Evolutionary conservation across 2,113 vertebrate genomes (phyloP), one percentile per base, ranked within the genome.

Genomic region (Cyphotilapia sp.): DNA sequence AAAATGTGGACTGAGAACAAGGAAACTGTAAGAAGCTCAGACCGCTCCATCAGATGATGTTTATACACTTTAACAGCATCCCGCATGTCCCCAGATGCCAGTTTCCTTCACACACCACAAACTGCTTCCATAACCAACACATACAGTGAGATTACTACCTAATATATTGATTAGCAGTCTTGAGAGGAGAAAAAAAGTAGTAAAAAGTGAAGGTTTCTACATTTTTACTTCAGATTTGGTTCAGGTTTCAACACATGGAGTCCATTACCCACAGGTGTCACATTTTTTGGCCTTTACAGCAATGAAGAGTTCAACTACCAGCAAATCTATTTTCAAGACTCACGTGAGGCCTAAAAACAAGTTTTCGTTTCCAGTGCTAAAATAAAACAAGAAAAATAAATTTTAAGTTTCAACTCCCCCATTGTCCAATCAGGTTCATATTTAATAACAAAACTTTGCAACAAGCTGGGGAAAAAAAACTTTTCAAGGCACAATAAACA

Each of bases 381-480:
- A 76, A 49, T 49, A 76, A 29, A 76, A 76, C 24, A 19, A 17
- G 17, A 49, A 29, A 76, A 76, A 76, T 31, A 2, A 1, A 12
- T 12, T 31, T 76, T 8, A 4, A 76, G 6, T 76, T 47, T 12
- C 24, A 47, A 29, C 9, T 47, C 42, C 27, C 56, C 66, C 82
- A 82, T 88, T 85, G 69, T 29, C 86, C 54, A 49, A 59, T 89
- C 63, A 78, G 42, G 16, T 84, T 92, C 80, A 49, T 86, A 88
- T 93, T 88, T 66, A 91, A 90, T 83, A 90, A 94, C 22, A 74
- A 74, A 42, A 16, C 22, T 42, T 85, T 94, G 88, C 87, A 83
- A 87, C 80, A 89, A 85, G 83, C 83, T 88, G 85, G 22, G 54
- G 3, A 0, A 1, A 45, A 83, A 82, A 56, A 80, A 9, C 69